Conservation (phyloP, 2,888 invertebrate genomes). For the Phyllotreta cruciferae region DNA sequence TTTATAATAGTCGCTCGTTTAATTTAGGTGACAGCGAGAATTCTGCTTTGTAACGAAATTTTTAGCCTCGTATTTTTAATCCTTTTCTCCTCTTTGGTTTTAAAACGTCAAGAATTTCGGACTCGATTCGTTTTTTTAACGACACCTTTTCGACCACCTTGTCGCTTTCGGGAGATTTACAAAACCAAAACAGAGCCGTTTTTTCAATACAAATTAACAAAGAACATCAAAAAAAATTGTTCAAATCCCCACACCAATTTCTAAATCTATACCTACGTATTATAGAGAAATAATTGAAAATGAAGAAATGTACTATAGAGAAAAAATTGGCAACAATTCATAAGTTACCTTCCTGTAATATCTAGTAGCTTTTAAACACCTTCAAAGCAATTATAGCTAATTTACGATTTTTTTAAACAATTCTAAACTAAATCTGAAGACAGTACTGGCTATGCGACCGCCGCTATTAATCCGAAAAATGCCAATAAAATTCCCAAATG, state of each 20-base stretch:
- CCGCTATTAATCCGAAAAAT: constrained; percentile 49
- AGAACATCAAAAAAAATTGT: too few relatives aligned
- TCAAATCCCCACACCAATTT: too few relatives aligned
- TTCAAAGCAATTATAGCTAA: too few relatives aligned
- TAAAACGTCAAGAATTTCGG: constrained; percentile 44
- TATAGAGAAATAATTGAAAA: too few relatives aligned
- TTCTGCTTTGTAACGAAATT: constrained; percentile 32
- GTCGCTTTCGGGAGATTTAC: constrained; percentile 43
- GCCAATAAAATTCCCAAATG: constrained; percentile 51
- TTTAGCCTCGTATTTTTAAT: too few relatives aligned
- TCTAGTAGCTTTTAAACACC: background rate
- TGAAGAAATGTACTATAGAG: too few relatives aligned
- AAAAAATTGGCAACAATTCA: too few relatives aligned
- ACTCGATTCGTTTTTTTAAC: constrained; percentile 46
- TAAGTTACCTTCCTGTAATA: too few relatives aligned
- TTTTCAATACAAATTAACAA: too few relatives aligned
- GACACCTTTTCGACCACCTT: constrained; percentile 52
- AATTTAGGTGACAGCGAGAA: constrained; percentile 42
- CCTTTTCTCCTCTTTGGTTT: constrained; percentile 34
- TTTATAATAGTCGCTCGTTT: constrained; percentile 35
- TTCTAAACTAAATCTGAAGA: too few relatives aligned
- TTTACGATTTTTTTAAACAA: too few relatives aligned
- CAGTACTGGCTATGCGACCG: constrained; percentile 12
- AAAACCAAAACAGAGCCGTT: constrained; percentile 42
- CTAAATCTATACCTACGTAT: too few relatives aligned